Evolutionary conservation across 2,888 invertebrate genomes (phyloP), one percentile per base, ranked within the genome.

Genomic region (Ashinkailepas kermadecensis): DNA sequence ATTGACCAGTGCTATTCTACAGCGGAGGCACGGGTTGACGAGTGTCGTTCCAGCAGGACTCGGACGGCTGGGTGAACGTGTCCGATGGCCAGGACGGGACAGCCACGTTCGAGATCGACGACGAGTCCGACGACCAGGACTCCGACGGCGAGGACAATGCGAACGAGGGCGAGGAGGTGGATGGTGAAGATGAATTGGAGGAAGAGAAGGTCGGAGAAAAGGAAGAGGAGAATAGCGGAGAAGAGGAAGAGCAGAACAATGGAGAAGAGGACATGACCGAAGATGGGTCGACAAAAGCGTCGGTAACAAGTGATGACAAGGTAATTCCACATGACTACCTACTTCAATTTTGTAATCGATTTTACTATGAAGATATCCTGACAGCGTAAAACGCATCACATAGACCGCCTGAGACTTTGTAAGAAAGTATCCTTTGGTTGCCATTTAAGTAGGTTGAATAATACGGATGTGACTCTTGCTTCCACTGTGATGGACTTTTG

Each of bases 101-200:
- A 39, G 39, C 39, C 39, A 39, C 39, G 39, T 39, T 39, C 4
- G 39, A 39, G 39, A 39, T 39, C 39, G 39, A 39, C 39, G 39
- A 39, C 39, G 39, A 4, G 39, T 39, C 39, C 39, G 39, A 39
- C 39, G 39, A 4, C 39, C 39, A 39, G 39, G 39, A 39, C 39
- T 39, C 39, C 4, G 78, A 74, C 13, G 80, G 21, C 10, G 74
- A 59, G 12, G 70, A 59, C 12, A 70, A 58, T 1, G 78, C 57
- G 15, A 85, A 87, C 58, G 87, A 88, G 80, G 89, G 89, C 81
- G 88, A 88, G 86, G 88, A 86, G n/a, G 86, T 85, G 84, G 87
- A 87, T 70, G 86, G 87, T 21, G 87, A 87, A 82, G 84, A 84
- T 59, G 85, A 86, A 74, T 83, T 23, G 54, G 64, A n/a, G 6